These are phyloP conservation scores for Anadara kagoshimensis DNA, from an alignment of 1,140 invertebrate species.

Conservation along the genomic window DNA sequence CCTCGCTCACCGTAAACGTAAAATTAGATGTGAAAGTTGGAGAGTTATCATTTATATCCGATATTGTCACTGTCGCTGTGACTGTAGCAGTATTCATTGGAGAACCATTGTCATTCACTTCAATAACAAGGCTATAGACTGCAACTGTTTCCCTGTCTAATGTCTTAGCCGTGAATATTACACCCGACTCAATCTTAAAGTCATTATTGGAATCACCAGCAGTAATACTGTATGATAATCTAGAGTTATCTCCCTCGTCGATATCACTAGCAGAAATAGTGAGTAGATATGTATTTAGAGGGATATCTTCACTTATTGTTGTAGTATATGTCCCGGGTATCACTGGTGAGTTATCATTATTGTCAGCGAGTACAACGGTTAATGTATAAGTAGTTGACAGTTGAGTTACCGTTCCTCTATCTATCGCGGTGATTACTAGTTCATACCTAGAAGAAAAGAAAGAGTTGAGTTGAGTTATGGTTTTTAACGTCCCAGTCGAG, in stretches of 20 bases:
- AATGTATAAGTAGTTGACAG: constrained; percentile 78
- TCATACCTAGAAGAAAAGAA: constrained; percentile 41
- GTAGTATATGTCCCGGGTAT: too few species aligned
- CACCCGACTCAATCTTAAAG: constrained; percentile 34
- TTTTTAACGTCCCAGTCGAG: too few species aligned
- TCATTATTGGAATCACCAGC: constrained; percentile 32
- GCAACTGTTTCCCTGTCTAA: constrained; percentile 23
- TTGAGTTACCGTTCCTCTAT: constrained; percentile 30
- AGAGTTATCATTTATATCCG: constrained; percentile 57
- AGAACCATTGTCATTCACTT: constrained; percentile 25
- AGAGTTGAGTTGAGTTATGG: too few species aligned
- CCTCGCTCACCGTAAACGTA: background rate
- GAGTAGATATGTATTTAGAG: constrained; percentile 30
- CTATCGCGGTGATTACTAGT: constrained; percentile 40
- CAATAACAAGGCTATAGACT: constrained; percentile 31
- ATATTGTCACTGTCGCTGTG: constrained; percentile 38
- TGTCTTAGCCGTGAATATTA: constrained; percentile 6
- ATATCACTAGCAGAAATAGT: constrained; percentile 51
- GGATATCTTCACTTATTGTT: constrained; percentile 17
- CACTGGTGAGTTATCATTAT: constrained; percentile 77
- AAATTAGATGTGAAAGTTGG: constrained; percentile 46
- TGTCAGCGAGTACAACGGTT: constrained; percentile 83
- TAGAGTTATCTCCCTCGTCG: constrained; percentile 48
- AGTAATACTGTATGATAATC: constrained; percentile 41
- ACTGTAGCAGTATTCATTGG: constrained; percentile 16